A percentile compares a stretch with the other conserved stretches of the same genome.
Evolutionary conservation across 2,888 invertebrate species (phyloP).

Genomic region (Bursaphelenchus okinawaensis): DNA sequence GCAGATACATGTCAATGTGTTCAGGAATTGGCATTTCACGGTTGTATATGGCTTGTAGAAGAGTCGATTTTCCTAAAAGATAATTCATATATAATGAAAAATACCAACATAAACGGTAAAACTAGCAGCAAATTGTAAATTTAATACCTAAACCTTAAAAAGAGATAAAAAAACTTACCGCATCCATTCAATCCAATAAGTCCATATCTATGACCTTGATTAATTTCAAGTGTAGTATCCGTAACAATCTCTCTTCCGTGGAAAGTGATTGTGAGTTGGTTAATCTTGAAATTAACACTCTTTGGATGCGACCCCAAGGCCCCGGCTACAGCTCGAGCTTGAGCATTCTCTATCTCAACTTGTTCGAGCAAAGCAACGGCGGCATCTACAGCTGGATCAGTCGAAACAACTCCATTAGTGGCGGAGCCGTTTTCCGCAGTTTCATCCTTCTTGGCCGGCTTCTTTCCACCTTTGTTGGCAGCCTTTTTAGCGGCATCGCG

Average conservation of each 20-base stretch:
- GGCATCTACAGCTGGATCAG: constrained; percentile 41
- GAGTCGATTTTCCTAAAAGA: constrained; percentile 77
- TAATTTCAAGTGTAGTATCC: constrained; percentile 91
- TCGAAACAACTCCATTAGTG: constrained; percentile 9
- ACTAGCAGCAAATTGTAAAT: no score
- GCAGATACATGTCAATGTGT: constrained; percentile 92
- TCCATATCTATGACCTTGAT: constrained; percentile 92
- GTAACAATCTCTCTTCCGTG: constrained; percentile 91
- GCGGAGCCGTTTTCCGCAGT: constrained; percentile 16
- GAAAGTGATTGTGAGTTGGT: constrained; percentile 83
- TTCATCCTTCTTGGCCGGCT: constrained; percentile 17
- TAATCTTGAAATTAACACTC: constrained; percentile 87
- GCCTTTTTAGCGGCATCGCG: constrained; percentile 95
- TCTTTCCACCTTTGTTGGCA: constrained; percentile 68
- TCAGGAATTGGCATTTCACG: constrained; percentile 90
- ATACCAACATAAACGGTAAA: no score
- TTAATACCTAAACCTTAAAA: no score
- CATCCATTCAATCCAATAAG: constrained; percentile 94
- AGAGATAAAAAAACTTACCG: constrained; percentile 64
- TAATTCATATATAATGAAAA: no score
- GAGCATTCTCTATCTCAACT: constrained; percentile 76
- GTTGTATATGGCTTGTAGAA: constrained; percentile 82
- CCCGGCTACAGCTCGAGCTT: constrained; percentile 88
- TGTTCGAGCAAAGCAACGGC: constrained; percentile 56
- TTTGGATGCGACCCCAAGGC: constrained; percentile 88